phyloP scores from a whole-genome alignment of 2,888 invertebrate species.

The Coremacera marginata region DNA sequence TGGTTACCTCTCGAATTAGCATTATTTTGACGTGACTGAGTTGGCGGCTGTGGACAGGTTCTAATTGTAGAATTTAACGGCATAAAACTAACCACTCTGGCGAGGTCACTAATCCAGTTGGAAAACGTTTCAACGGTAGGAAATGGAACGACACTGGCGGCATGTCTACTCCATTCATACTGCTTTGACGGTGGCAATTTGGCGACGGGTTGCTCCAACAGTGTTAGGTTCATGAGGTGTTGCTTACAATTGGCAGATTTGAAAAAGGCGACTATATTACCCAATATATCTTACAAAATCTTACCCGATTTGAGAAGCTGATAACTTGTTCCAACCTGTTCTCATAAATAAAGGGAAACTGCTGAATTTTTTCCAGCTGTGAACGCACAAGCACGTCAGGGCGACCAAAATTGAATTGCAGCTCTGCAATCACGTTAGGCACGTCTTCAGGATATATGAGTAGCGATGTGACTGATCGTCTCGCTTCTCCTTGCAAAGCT shows the following conservation, averaged over 20 bases:
- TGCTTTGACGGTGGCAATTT: neutral
- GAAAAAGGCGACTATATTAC: slow-evolving; percentile 11
- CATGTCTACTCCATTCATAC: neutral
- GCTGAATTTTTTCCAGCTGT: slow-evolving; percentile 34
- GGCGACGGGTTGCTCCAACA: neutral
- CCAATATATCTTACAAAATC: too few relatives aligned
- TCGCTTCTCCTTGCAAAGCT: too few relatives aligned
- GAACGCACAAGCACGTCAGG: slow-evolving; percentile 37
- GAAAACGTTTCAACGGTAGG: too few relatives aligned
- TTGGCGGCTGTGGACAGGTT: neutral
- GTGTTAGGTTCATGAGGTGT: neutral
- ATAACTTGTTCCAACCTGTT: slow-evolving; percentile 22
- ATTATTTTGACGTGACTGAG: neutral
- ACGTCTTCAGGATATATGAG: slow-evolving; percentile 34
- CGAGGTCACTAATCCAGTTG: too few relatives aligned
- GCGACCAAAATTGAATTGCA: slow-evolving; percentile 43
- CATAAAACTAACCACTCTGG: neutral
- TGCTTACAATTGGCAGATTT: neutral
- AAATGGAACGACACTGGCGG: too few relatives aligned
- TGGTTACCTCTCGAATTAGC: neutral
- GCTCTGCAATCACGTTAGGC: slow-evolving; percentile 36
- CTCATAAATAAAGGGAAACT: slow-evolving; percentile 35
- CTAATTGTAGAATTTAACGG: neutral
- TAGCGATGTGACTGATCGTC: too few relatives aligned
- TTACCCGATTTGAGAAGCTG: slow-evolving; percentile 21